Base-by-base conservation (phyloP, 2,113 vertebrate species). In the Salvelinus sp. region DNA sequence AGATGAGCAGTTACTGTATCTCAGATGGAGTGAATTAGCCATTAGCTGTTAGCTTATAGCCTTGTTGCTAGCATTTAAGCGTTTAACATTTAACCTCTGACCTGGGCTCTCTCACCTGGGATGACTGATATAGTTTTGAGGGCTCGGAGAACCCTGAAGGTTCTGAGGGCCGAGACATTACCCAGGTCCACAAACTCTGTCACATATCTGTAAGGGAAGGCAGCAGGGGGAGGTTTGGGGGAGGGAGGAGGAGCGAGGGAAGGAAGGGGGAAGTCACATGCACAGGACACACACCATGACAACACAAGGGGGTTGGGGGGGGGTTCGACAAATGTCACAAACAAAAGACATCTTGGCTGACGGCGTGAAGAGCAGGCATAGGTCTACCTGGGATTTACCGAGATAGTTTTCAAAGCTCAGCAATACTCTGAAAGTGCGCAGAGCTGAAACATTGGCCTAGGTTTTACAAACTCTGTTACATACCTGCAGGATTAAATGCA, bases 371-470 rank as follows among this genome's bases (percentile, higher is more conserved):
- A 93, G 92, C 92, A 87, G 82, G 86, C 88, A 86, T 90, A 14
- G 82, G 83, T 82, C 2, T 98, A 99, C 96, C 96, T 98, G 97
- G 97, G 12, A 98, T 98, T 98, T 89, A 98, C 96, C 94, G 97
- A 99, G 97, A 98, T 98, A 95, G 97, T 98, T 97, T 99, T 99
- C 96, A 99, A 96, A 81, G 96, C 96, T 98, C 97, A n/a, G 96
- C 94, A 98, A 92, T 60, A 98, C 97, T 96, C 96, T 97, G 95
- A 97, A 97, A 92, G 97, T 97, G 93, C 96, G 96, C 94, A 98
- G 95, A 95, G 96, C 96, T 92, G 96, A 97, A 94, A 97, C 95
- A 96, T 97, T 97, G 95, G 95, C 95, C 96, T 95, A 96, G 95
- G 94, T 95, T 95, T 95, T 97, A 97, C 95, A 97, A 97, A 97